Conservation (phyloP, 2,113 vertebrate species). For the Carassius carassius region DNA sequence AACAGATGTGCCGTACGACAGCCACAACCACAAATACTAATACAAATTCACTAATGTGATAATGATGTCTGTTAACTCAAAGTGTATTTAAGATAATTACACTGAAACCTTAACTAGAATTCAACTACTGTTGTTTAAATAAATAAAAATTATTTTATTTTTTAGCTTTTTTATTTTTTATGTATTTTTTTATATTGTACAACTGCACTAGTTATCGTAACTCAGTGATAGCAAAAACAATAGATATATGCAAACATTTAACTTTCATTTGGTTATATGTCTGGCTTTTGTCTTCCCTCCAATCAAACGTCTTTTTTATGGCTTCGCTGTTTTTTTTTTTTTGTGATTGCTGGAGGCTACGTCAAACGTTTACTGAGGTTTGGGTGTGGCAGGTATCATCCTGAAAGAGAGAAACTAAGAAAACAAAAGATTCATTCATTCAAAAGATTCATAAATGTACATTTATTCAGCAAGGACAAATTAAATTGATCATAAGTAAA, state of each 20-base stretch:
- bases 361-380: constrained; percentile 74
- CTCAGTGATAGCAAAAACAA: neutral
- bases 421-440: neutral
- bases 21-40: too few relatives aligned
- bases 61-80: neutral
- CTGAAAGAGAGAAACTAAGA: constrained; percentile 78
- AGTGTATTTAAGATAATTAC: neutral
- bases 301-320: constrained; percentile 78
- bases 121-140: neutral
- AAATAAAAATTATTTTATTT: too few relatives aligned
- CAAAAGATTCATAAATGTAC: too few relatives aligned
- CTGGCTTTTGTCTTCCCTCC: constrained; percentile 21
- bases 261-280: neutral
- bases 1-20: neutral
- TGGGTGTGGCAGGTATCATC: constrained; percentile 80
- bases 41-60: neutral
- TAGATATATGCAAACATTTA: neutral
- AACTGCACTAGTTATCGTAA: neutral
- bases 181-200: neutral
- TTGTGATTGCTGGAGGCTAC: constrained; percentile 72
- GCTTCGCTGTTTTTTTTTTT: constrained; percentile 75
- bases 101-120: neutral
- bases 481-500: too few relatives aligned
- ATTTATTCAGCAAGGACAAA: too few relatives aligned
- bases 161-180: too few relatives aligned